phyloP scores from a whole-genome alignment of 2,113 vertebrate species.

The Mormyrus lacerda region DNA sequence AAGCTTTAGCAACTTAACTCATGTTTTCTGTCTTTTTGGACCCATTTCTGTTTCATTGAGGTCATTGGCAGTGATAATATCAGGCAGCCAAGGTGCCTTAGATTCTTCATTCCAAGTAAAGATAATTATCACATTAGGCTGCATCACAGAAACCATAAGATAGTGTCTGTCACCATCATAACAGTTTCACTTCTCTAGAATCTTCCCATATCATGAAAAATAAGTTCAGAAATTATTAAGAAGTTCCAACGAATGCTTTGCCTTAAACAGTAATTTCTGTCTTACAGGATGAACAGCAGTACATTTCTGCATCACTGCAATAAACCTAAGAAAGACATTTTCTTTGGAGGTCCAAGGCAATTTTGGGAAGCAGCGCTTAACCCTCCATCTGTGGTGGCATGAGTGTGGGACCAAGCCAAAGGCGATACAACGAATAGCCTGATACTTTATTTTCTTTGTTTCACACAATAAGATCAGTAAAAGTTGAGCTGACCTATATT shows the following conservation, averaged over 20 bases:
- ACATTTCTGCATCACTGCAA: not conserved
- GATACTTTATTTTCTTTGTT: not conserved
- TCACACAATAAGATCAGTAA: not conserved
- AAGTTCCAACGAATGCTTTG: not conserved
- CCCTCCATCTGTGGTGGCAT: not conserved
- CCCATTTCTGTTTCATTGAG: not conserved
- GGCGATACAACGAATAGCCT: not conserved
- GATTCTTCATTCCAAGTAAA: not conserved
- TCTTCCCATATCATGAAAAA: not conserved
- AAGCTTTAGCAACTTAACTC: not conserved
- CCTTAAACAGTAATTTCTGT: not conserved
- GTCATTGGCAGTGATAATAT: not conserved
- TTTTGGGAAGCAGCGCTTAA: not conserved
- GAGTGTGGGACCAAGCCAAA: not conserved
- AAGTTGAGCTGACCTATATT: not conserved
- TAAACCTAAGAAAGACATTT: not conserved
- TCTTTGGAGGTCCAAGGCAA: not conserved
- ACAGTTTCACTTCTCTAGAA: not conserved
- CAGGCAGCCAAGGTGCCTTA: not conserved
- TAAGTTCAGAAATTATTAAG: not conserved
- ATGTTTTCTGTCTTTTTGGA: not conserved
- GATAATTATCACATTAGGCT: not conserved
- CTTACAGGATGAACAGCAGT: not conserved
- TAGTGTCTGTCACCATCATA: not conserved
- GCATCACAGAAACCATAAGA: not conserved